Evolutionary conservation across 2,797 vertebrate genomes (phyloP).

Genomic region (Rhinichthys osculus): DNA sequence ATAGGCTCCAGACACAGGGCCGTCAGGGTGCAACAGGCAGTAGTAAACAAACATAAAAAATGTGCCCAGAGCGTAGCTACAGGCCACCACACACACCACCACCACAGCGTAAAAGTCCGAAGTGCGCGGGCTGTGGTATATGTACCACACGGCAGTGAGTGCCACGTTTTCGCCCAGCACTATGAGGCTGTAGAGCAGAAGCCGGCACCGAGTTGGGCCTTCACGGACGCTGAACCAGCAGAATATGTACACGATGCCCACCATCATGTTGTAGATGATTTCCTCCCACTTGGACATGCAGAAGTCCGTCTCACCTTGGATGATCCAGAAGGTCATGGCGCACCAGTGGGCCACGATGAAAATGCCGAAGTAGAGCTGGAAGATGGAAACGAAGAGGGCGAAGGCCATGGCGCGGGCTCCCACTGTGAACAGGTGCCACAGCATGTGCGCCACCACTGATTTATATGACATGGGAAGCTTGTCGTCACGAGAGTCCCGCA

Average conservation of each 20-base stretch:
- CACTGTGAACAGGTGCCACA: slow-evolving; percentile 98
- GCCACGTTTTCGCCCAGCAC: slow-evolving; percentile 88
- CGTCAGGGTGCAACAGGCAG: slow-evolving; percentile 94
- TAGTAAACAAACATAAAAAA: slow-evolving; percentile 99
- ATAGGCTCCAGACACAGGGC: slow-evolving; percentile 83
- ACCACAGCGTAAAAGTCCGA: slow-evolving; percentile 90
- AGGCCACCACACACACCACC: slow-evolving; percentile 91
- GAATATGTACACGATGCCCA: slow-evolving; percentile 96
- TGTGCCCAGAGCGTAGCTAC: slow-evolving; percentile 94
- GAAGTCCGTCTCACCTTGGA: slow-evolving; percentile 97
- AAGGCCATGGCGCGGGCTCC: slow-evolving; percentile 93
- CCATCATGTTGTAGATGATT: slow-evolving; percentile 99
- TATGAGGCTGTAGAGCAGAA: slow-evolving; percentile 90
- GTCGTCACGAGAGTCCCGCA: slow-evolving; percentile 94
- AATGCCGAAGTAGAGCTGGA: slow-evolving; percentile 96
- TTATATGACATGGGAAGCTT: slow-evolving; percentile 96
- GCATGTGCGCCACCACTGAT: slow-evolving; percentile 88
- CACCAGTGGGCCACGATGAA: slow-evolving; percentile 98
- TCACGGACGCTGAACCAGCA: slow-evolving; percentile 97
- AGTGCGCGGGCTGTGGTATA: slow-evolving; percentile 77
- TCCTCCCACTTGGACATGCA: slow-evolving; percentile 99
- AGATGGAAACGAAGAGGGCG: slow-evolving; percentile 94
- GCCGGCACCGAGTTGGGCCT: slow-evolving; percentile 90
- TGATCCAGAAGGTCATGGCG: slow-evolving; percentile 99
- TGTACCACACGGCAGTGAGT: slow-evolving; percentile 91